A percentile compares a stretch with the other conserved stretches of the same genome.
Evolutionary conservation across 2,113 vertebrate species (phyloP).

Genomic region (Pseudois nayaur): DNA sequence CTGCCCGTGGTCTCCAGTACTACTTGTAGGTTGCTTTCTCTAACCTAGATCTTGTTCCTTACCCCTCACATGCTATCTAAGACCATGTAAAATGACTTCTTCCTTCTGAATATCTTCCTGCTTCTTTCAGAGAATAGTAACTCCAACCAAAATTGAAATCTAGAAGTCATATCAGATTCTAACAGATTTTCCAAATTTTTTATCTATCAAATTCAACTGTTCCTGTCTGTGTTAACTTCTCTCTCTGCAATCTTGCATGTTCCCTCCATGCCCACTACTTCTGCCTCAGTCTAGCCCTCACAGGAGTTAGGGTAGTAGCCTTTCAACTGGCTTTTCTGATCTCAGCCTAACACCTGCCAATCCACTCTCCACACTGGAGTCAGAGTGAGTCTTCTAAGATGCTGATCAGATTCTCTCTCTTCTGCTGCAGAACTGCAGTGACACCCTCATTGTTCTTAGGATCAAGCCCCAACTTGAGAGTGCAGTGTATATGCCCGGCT

Average conservation of each 20-base stretch:
- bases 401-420: neutral
- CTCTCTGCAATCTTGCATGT: neutral
- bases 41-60: neutral
- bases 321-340: neutral
- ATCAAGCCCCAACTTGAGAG: neutral
- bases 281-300: neutral
- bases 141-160: neutral
- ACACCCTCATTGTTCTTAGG: neutral
- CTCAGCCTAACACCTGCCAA: neutral
- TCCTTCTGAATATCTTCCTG: neutral
- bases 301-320: neutral
- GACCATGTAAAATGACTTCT: neutral
- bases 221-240: neutral
- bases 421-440: neutral
- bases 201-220: neutral
- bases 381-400: neutral
- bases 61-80: neutral
- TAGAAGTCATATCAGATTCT: neutral
- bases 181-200: neutral
- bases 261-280: neutral
- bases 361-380: neutral
- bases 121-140: neutral
- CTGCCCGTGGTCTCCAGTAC: rapidly evolving
- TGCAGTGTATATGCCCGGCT: neutral
- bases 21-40: neutral